Base-by-base conservation (phyloP, 1,140 invertebrate species). In the Nasonia vitripennis region DNA sequence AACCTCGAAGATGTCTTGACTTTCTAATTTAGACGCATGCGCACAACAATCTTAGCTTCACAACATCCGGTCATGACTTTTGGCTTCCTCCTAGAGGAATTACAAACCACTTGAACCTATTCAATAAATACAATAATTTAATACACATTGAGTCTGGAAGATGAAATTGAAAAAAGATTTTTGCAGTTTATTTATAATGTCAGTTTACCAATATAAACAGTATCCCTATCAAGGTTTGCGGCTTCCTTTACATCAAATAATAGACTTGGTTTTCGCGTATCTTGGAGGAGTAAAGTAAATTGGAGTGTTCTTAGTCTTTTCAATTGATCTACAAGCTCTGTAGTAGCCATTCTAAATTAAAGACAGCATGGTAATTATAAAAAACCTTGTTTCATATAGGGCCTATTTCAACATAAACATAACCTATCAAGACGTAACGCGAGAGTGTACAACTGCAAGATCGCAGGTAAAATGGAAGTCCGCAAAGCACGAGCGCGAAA, bases 231-330 rank as follows among this genome's bases (percentile, higher is more conserved):
- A 89, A 98, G 96, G 83, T 95, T 95, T 0, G 97, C 97, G 11
- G 98, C 98, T 94, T 98, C 97, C 88, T 96, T 97, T 0, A 96
- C 95, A 91, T 98, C 96, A 91, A 98, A 99, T 10, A 99, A 91
- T 86, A 99, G 95, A 27, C 98, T 98, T 70, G 95, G 94, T 78
- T 95, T 95, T 88, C 95, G 96, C 88, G 96, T 96, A 86, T 96
- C 95, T 87, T 96, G 95, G 83, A 95, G 92, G 55, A 97, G 91
- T 7, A 96, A 88, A 11, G 95, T 92, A 12, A 97, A 96, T 91
- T 98, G 97, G 0, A 98, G 98, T 3, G 95, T 94, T 83, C 95
- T 95, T 31, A 99, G 93, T 77, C 95, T 95, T 87, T 96, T 94
- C n/a, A 99, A 93, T 93, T 99, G 98, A 87, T 96, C 95, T 41